Evolutionary conservation across 2,113 vertebrate species (phyloP).

Genomic region (Oryctolagus cuniculus): mOryCun1.1 NC_091447.1:20323501-20324000

Average conservation of each 20-base stretch:
- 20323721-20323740: conserved; percentile 64
- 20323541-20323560: conserved; percentile 78
- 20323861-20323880: conserved; percentile 31
- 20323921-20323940: background rate
- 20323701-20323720: conserved; percentile 64
- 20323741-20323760: conserved; percentile 60
- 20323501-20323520: conserved; percentile 74
- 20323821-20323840: conserved; percentile 29
- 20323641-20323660: conserved; percentile 79
- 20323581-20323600: conserved; percentile 82
- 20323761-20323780: conserved; percentile 15
- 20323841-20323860: background rate
- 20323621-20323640: conserved; percentile 83
- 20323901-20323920: background rate
- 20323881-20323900: conserved; percentile 7
- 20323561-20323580: conserved; percentile 81
- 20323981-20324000: conserved; percentile 34
- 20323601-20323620: conserved; percentile 82
- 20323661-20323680: conserved; percentile 63
- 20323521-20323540: conserved; percentile 16
- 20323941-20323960: conserved; percentile 19
- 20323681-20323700: conserved; percentile 76
- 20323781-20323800: conserved; percentile 13
- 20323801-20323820: background rate
- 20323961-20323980: conserved; percentile 29